Evolutionary conservation across 1,140 invertebrate genomes (phyloP).

Genomic region (Dolichoris vasculosae): DNA sequence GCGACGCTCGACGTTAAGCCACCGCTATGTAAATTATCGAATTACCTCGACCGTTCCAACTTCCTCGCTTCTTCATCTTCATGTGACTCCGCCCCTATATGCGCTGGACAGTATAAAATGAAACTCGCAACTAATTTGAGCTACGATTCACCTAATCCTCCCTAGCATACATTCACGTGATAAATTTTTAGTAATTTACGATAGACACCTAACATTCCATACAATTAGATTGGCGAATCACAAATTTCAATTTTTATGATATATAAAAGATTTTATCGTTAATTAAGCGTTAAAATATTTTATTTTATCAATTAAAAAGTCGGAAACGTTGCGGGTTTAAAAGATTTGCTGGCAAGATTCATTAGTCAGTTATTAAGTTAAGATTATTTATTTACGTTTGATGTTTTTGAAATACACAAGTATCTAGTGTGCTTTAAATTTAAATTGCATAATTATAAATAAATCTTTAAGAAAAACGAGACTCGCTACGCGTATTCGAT

Average conservation of each 20-base stretch:
- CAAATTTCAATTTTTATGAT: background rate
- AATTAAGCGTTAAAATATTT: too few species aligned
- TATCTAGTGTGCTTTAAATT: too few species aligned
- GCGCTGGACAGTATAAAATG: conserved; percentile 44
- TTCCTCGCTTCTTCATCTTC: conserved; percentile 57
- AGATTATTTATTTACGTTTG: too few species aligned
- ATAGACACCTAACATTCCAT: background rate
- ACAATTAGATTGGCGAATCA: background rate
- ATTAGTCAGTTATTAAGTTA: too few species aligned
- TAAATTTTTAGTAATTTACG: background rate
- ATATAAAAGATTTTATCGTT: background rate
- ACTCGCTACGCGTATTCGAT: too few species aligned
- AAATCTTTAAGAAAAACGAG: too few species aligned
- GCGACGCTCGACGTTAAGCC: conserved; percentile 58
- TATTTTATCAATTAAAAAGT: too few species aligned
- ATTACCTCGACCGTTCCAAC: conserved; percentile 56
- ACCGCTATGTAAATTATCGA: conserved; percentile 63
- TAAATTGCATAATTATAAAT: too few species aligned
- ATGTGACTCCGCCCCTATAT: conserved; percentile 41
- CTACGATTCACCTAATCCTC: conserved; percentile 33
- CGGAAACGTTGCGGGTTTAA: too few species aligned
- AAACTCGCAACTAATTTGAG: conserved; percentile 40
- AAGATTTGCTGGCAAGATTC: too few species aligned
- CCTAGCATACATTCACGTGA: background rate
- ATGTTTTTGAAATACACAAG: too few species aligned